Base-by-base conservation (phyloP, 2,113 vertebrate genomes). In the Ceyx cyanopectus region DNA sequence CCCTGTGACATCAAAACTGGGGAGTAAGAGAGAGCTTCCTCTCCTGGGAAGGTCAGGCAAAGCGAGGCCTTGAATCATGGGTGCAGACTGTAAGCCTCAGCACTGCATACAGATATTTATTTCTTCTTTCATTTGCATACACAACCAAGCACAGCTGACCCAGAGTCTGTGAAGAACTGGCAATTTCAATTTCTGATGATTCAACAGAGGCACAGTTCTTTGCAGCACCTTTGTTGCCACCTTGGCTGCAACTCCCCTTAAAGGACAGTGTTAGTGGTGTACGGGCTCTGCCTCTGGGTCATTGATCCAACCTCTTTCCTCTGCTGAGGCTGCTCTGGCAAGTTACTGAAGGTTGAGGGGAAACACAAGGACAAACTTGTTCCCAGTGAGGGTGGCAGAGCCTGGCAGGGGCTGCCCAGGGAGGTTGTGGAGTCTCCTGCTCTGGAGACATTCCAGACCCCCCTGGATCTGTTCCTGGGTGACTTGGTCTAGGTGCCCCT, bases 51-150 rank as follows among this genome's bases (percentile, higher is more conserved):
- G 14, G 60, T 65, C 34, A 40, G 37, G 51, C 60, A 70, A 68
- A 89, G 29, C 45, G 73, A 69, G 34, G 72, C 27, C 40, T 68
- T 57, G n/a, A 50, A 54, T 72, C 48, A 12, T 19, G 29, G 87
- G 45, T 63, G 22, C 29, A 46, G 30, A 43, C 14, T 51, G 57
- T n/a, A 45, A 57, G 5, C 66, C n/a, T 86, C 65, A 74, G 37
- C 40, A 81, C 51, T 1, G 0, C 2, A 1, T 56, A 60, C 1
- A 2, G 21, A 7, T 69, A 83, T 29, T 48, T 81, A 83, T 29
- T 48, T 81, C 17, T 81, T 41, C 57, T 81, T 81, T 53, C 10
- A 10, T 69, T 76, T 73, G 3, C 32, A 11, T 27, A 53, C 62
- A 68, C n/a, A 86, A 65, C 1, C 12, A 81, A 68, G 10, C 34